Evolutionary conservation across 1,140 invertebrate genomes (phyloP).

Genomic region (Philopotamus ludificatus): DNA sequence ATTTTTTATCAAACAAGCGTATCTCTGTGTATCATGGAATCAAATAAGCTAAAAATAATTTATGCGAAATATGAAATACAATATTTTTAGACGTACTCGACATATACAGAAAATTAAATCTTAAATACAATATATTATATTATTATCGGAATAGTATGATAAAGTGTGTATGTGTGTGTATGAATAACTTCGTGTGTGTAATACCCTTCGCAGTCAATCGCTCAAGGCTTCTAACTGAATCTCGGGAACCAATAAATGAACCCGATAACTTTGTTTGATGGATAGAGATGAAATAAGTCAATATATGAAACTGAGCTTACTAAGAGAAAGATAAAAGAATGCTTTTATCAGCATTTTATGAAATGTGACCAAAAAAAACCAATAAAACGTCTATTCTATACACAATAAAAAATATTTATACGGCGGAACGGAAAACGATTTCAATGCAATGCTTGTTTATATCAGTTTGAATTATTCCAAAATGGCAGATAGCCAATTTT

Average conservation of each 20-base stretch:
- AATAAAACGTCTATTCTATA: neutral
- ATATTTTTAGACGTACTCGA: neutral
- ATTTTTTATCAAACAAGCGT: neutral
- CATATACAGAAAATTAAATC: neutral
- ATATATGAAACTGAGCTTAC: constrained; percentile 14
- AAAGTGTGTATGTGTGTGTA: neutral
- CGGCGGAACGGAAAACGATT: too few species aligned
- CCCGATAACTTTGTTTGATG: constrained; percentile 25
- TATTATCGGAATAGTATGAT: neutral
- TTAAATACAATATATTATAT: neutral
- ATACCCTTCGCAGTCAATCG: neutral
- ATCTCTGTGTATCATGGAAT: neutral
- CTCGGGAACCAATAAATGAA: constrained; percentile 18
- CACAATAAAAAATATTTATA: neutral
- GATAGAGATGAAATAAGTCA: constrained; percentile 23
- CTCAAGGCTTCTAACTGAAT: constrained; percentile 8
- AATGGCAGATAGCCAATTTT: too few species aligned
- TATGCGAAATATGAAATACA: neutral
- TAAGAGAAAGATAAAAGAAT: constrained; percentile 14
- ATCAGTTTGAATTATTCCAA: too few species aligned
- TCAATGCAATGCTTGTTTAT: too few species aligned
- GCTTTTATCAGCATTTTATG: constrained; percentile 13
- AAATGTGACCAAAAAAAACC: neutral
- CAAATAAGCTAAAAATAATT: neutral
- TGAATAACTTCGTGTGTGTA: neutral